Evolutionary conservation across 1,140 invertebrate genomes (phyloP), one percentile per base, ranked within the genome.

Genomic region (Macrotrachela quadricornifera): DNA sequence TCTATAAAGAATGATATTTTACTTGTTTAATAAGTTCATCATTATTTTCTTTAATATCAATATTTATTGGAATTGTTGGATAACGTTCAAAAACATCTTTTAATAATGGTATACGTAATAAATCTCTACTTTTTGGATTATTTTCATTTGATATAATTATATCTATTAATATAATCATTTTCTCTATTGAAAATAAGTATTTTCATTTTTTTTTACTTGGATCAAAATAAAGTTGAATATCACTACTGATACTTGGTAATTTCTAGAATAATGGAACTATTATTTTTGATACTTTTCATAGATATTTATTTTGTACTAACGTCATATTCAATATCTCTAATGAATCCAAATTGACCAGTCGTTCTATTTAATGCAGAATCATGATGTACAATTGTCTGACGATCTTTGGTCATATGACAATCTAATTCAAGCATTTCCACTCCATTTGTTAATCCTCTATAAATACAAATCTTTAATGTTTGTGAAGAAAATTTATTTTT

Each of bases 371-470:
- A 65, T 64, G 76, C 72, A 14, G 74, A 70, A 63, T 82, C 80
- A 67, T 82, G 80, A 21, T 73, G 74, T 6, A 82, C 78, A 38
- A 81, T 76, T 18, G 81, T 79, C 62, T 79, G 63, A 10, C 71
- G 74, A 68, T 82, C 80, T 63, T 70, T 75, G 1, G 79, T 80
- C 49, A 81, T 62, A 46, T 81, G 79, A 60, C 77, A 77, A 63
- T 82, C 80, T 30, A 81, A 61, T 63, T 82, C 80, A 43, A 82
- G 63, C 79, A 82, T 81, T 57, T 81, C 74, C 36, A 80, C 80
- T 12, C 78, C 79, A 43, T 75, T 55, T 17, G 66, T 63, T 10
- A 75, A 61, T 15, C 79, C 78, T 71, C 79, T 80, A 66, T 57
- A 61, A 58, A 57, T 30, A 48, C 18, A 43, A 56, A n/a, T n/a